These are phyloP conservation scores for Stegodyphus dumicola DNA, from an alignment of 1,140 invertebrate species.

Conservation along the genomic window DNA sequence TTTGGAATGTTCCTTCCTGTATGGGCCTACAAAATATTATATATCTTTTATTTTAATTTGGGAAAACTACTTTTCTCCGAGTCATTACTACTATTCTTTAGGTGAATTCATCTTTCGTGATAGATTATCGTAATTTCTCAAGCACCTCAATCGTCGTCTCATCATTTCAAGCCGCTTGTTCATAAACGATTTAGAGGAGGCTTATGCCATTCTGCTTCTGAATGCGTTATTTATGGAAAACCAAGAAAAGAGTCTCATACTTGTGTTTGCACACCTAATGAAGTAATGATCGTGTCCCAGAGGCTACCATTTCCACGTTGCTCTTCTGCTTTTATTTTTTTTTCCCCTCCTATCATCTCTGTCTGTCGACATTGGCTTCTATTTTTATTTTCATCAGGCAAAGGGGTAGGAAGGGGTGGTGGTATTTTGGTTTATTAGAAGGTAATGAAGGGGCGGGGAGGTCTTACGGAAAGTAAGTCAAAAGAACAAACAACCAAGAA, in stretches of 20 bases:
- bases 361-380: slow-evolving; percentile 28
- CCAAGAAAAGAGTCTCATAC: not conserved
- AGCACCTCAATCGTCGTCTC: too few relatives aligned
- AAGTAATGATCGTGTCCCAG: slow-evolving; percentile 58
- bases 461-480: slow-evolving; percentile 21
- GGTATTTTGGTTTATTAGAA: slow-evolving; percentile 58
- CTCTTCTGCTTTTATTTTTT: not conserved
- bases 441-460: slow-evolving; percentile 21
- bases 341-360: not conserved
- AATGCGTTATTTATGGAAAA: slow-evolving; percentile 50
- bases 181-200: not conserved
- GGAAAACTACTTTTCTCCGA: too few relatives aligned
- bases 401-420: not conserved
- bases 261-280: slow-evolving; percentile 58
- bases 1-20: too few relatives aligned
- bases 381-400: slow-evolving; percentile 51
- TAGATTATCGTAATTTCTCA: too few relatives aligned
- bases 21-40: too few relatives aligned
- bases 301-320: slow-evolving; percentile 38
- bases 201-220: slow-evolving; percentile 10
- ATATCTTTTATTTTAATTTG: too few relatives aligned
- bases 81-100: too few relatives aligned
- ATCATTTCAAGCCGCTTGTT: too few relatives aligned
- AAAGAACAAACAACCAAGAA: slow-evolving; percentile 47
- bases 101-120: too few relatives aligned